A percentile compares a stretch with the other conserved stretches of the same genome.
Conservation (phyloP, 64 coral and sea anemone species). For the Hydrozoanthus tunicans region DNA sequence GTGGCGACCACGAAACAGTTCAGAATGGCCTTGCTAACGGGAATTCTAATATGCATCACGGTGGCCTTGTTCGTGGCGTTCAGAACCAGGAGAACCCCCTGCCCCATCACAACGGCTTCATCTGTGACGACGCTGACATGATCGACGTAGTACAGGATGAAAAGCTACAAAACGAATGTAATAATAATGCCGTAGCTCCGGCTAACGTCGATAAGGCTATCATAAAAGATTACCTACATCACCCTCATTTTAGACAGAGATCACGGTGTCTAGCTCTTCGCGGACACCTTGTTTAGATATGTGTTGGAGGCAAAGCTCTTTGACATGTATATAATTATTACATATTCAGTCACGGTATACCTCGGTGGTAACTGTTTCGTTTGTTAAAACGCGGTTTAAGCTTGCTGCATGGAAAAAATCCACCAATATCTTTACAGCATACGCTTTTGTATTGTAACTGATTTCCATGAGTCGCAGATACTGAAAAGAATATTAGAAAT, state of each 20-base stretch:
- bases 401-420: no score
- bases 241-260: constrained; percentile 40
- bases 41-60: background rate
- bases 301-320: background rate
- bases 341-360: background rate
- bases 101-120: background rate
- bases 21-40: background rate
- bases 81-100: background rate
- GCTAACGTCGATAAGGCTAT: constrained; percentile 24
- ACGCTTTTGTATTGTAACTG: no score
- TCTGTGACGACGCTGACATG: constrained; percentile 24
- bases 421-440: no score
- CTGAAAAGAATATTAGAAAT: no score
- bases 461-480: no score
- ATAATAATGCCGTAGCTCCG: background rate
- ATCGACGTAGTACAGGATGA: background rate
- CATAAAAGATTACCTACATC: background rate
- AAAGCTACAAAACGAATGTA: background rate
- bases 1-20: background rate
- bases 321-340: background rate
- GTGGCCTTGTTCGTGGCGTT: background rate
- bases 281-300: constrained; percentile 20
- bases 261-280: background rate
- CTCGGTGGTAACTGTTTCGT: background rate
- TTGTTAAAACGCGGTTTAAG: background rate